Evolutionary conservation across 2,113 vertebrate species (phyloP), one percentile per base, ranked within the genome.

Genomic region (Aythya baeri): DNA sequence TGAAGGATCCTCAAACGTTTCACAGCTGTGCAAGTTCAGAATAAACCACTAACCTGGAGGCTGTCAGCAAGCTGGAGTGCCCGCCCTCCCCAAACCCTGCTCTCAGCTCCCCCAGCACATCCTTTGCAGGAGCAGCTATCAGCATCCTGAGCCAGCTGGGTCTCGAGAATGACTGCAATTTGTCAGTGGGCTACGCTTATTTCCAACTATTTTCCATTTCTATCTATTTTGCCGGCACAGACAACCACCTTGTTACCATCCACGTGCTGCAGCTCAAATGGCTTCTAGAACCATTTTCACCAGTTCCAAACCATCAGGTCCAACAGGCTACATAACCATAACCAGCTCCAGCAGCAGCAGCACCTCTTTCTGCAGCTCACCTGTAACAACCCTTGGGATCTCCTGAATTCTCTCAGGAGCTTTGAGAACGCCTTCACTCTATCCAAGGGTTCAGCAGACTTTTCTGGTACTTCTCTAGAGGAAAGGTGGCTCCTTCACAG

Each of bases 81-180:
- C 49, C 1, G 7, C 43, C 43, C 58, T 11, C 1, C n/a, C 2
- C 5, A 4, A 11, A 8, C 7, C 20, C 67, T 9, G 26, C 7
- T 17, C 46, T 5, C 1, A 25, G 14, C n/a, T 5, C 11, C 46
- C 70, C 26, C 10, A 2, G 34, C 1, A 8, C 49, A 4, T 1
- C 5, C 0, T 4, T 1, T 23, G 41, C 41, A 31, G 55, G 38
- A 80, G 68, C 55, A 9, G 13, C 5, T 17, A 22, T 9, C 13
- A 0, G 34, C 32, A 8, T 18, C 25, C 49, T 0, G 43, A 79
- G 58, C 34, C 50, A 44, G 88, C 36, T 2, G 13, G 32, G 21
- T 20, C 52, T 32, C 13, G 7, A 14, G 23, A 14, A 6, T 3
- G 8, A 22, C 20, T 9, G 20, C 2, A 4, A 12, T 4, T 7